phyloP scores from a whole-genome alignment of 30 jellyfish, hydroid and myxozoan species.

The Aurelia coerulea region DNA sequence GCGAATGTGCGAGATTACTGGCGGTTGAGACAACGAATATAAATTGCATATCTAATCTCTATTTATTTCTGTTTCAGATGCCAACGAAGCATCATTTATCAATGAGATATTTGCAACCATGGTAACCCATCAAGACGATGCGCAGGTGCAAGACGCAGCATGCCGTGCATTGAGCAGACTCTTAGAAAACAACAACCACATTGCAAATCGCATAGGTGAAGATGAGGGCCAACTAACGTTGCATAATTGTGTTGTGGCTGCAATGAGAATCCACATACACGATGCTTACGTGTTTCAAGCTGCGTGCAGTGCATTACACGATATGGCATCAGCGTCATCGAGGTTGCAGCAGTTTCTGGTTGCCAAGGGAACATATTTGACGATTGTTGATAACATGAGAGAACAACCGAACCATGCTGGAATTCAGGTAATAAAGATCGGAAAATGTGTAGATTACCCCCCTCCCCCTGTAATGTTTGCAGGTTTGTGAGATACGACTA shows the following conservation, averaged over 20 bases:
- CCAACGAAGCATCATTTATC: constrained; percentile 60
- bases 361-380: constrained; percentile 76
- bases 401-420: constrained; percentile 37
- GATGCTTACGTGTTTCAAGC: constrained; percentile 83
- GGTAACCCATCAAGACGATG: constrained; percentile 75
- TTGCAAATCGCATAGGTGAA: constrained; percentile 80
- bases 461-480: too few species aligned
- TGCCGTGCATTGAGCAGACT: constrained; percentile 77
- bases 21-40: too few species aligned
- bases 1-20: too few species aligned
- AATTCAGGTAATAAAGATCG: constrained; percentile 24
- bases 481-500: too few species aligned
- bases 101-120: constrained; percentile 69
- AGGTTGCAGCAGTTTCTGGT: constrained; percentile 78
- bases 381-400: constrained; percentile 78
- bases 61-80: constrained; percentile 32
- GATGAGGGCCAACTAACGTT: constrained; percentile 74
- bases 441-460: too few species aligned
- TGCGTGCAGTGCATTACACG: constrained; percentile 83
- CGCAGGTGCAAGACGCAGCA: constrained; percentile 79
- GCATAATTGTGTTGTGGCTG: constrained; percentile 81
- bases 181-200: constrained; percentile 53
- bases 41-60: too few species aligned
- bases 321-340: constrained; percentile 61
- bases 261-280: constrained; percentile 73